A percentile compares a stretch with the other conserved stretches of the same genome.
Conservation (phyloP, 2,113 vertebrate genomes). For the Crocuta crocuta region DNA sequence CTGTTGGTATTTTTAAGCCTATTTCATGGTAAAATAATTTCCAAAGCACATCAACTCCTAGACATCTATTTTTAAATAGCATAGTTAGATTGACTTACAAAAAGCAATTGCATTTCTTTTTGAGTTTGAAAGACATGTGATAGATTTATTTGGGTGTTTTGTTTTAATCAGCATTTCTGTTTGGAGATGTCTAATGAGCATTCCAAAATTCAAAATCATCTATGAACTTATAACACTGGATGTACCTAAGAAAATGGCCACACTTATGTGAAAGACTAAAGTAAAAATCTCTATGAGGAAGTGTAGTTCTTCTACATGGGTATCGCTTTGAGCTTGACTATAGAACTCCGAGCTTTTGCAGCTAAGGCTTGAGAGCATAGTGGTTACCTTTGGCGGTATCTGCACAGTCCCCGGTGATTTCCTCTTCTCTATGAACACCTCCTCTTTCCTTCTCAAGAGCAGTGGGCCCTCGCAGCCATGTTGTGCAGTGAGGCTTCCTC, state of each 20-base stretch:
- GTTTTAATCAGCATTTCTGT: neutral
- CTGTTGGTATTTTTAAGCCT: neutral
- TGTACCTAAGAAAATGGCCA: neutral
- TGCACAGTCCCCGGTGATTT: too few relatives aligned
- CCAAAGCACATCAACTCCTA: neutral
- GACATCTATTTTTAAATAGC: conserved; percentile 28
- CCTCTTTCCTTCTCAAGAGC: neutral
- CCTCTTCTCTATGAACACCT: neutral
- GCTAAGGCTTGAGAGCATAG: neutral
- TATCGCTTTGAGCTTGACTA: neutral
- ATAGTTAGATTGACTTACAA: neutral
- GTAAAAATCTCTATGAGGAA: neutral
- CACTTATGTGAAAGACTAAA: neutral
- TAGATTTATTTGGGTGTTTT: neutral
- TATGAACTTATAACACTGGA: neutral
- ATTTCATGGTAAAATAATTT: conserved; percentile 11
- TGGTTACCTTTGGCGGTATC: neutral
- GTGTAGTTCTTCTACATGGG: neutral
- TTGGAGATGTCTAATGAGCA: neutral
- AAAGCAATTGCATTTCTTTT: neutral
- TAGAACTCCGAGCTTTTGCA: neutral
- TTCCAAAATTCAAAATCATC: neutral
- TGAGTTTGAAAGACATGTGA: conserved; percentile 1
- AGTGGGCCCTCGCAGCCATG: neutral
- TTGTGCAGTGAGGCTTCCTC: neutral